phyloP scores from a whole-genome alignment of 1,140 invertebrate species.

The Eriosoma lanigerum region DNA sequence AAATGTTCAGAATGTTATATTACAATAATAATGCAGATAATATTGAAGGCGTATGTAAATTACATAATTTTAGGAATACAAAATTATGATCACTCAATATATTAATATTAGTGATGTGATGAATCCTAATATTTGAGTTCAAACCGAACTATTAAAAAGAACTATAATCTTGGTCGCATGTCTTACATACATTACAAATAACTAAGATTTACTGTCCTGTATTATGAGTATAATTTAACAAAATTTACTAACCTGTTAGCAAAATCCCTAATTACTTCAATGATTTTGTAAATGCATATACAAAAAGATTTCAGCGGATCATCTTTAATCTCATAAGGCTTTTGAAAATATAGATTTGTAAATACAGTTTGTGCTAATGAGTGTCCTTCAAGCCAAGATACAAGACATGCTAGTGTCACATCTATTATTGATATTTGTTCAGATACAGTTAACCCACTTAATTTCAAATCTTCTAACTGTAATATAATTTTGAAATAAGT shows the following conservation, averaged over 20 bases:
- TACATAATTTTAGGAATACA: too few species aligned
- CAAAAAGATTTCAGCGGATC: conserved; percentile 83
- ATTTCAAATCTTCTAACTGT: conserved; percentile 75
- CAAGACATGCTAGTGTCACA: conserved; percentile 86
- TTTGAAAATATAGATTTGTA: conserved; percentile 93
- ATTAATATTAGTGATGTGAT: too few species aligned
- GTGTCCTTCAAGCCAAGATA: conserved; percentile 93
- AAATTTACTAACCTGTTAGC: conserved; percentile 68
- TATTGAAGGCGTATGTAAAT: too few species aligned
- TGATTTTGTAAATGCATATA: conserved; percentile 84
- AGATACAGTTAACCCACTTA: conserved; percentile 70
- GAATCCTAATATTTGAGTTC: too few species aligned
- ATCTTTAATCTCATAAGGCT: conserved; percentile 82
- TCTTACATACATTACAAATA: too few species aligned
- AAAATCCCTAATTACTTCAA: conserved; percentile 87
- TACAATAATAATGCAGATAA: too few species aligned
- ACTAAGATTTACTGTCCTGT: too few species aligned
- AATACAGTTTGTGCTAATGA: conserved; percentile 96
- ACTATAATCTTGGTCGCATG: too few species aligned
- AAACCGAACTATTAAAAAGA: too few species aligned
- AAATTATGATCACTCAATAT: too few species aligned
- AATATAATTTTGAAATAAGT: conserved; percentile 54
- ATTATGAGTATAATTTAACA: not conserved
- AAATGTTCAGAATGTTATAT: too few species aligned
- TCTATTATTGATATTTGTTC: conserved; percentile 90